Percentiles rank a stretch among this genome's conserved stretches.
Evolutionary conservation across 2,113 vertebrate species (phyloP).

Genomic region (Collichthys lucidus): DNA sequence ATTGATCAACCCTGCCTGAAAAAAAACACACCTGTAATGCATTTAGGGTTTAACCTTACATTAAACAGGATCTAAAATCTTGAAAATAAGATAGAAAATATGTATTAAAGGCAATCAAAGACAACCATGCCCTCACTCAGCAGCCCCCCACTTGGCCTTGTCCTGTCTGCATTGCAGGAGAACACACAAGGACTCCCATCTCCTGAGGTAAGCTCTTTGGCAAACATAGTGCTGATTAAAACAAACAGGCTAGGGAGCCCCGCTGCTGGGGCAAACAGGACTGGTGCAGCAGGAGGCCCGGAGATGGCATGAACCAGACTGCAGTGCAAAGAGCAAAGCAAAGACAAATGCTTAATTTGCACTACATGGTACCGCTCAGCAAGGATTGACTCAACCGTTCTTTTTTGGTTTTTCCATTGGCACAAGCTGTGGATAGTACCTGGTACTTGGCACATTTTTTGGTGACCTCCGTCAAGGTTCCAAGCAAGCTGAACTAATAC

Average conservation of each 20-base stretch:
- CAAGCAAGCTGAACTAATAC: too few relatives aligned
- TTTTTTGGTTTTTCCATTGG: neutral
- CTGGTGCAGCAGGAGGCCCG: constrained; percentile 60
- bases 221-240: constrained; percentile 84
- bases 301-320: constrained; percentile 58
- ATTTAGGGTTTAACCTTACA: constrained; percentile 9
- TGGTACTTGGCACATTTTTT: neutral
- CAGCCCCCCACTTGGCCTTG: constrained; percentile 27
- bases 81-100: constrained; percentile 22
- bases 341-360: constrained; percentile 25
- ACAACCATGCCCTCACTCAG: neutral
- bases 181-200: constrained; percentile 75
- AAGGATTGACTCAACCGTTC: neutral
- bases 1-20: neutral
- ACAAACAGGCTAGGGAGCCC: constrained; percentile 77
- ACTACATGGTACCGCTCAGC: neutral
- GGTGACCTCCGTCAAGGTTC: neutral
- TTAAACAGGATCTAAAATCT: neutral
- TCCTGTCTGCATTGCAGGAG: constrained; percentile 56
- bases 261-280: constrained; percentile 72
- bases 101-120: constrained; percentile 20
- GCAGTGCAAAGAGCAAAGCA: constrained; percentile 25
- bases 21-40: neutral
- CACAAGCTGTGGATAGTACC: neutral
- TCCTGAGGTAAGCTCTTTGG: constrained; percentile 77